Evolutionary conservation across 2,113 vertebrate genomes (phyloP).

Genomic region (Lasiurus cinereus): DNA sequence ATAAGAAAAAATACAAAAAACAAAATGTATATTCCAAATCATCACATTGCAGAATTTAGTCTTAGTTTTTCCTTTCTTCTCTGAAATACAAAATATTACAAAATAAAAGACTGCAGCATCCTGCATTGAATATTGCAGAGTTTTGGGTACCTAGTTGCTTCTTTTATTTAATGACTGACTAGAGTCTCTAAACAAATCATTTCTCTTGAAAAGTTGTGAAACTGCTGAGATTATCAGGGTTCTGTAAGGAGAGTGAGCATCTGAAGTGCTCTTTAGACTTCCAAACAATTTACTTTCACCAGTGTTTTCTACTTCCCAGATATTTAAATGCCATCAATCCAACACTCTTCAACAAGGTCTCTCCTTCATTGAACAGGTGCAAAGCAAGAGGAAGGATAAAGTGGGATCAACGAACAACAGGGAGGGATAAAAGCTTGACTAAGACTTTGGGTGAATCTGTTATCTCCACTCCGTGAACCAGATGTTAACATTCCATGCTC

Average conservation of each 20-base stretch:
- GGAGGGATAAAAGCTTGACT: constrained; percentile 50
- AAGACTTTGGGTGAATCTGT: constrained; percentile 68
- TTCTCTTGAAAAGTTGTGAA: constrained; percentile 40
- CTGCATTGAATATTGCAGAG: background rate
- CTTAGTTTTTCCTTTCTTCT: constrained; percentile 4
- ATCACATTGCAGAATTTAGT: background rate
- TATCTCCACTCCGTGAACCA: constrained; percentile 70
- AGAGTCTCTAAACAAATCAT: background rate
- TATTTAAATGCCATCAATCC: background rate
- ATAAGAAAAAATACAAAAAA: constrained; percentile 29
- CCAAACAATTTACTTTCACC: background rate
- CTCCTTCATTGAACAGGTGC: constrained; percentile 42
- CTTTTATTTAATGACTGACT: constrained; percentile 6
- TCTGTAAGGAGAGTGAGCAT: background rate
- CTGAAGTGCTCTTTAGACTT: background rate
- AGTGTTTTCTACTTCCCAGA: background rate
- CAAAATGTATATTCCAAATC: background rate
- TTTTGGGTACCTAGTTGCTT: background rate
- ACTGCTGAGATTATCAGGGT: background rate
- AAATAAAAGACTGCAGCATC: background rate
- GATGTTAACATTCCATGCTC: constrained; percentile 68
- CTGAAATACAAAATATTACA: background rate
- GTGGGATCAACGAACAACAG: constrained; percentile 49
- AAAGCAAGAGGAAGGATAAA: constrained; percentile 62
- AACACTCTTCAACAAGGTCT: background rate